A percentile compares a stretch with the other conserved stretches of the same genome.
These are phyloP conservation scores for Galaxea fascicularis DNA, from an alignment of 92 coral and sea anemone species.

Conservation along the genomic window DNA sequence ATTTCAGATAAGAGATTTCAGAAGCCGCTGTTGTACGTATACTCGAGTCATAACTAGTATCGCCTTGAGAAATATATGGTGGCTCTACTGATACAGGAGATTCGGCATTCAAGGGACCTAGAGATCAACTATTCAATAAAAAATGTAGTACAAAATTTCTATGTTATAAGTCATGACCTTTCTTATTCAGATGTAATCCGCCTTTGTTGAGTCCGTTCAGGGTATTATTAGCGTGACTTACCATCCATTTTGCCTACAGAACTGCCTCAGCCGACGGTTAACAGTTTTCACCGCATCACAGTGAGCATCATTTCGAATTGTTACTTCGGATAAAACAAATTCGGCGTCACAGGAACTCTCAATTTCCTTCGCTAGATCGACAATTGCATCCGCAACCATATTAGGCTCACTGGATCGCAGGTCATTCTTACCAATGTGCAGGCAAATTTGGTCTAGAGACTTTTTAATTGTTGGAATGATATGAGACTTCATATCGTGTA, in stretches of 20 bases:
- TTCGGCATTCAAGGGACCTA: constrained; percentile 29
- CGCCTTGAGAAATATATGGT: no score
- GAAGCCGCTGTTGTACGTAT: constrained; percentile 31
- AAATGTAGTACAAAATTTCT: constrained; percentile 30
- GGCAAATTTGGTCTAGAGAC: constrained; percentile 39
- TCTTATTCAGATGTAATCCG: constrained; percentile 36
- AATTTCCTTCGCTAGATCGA: constrained; percentile 25
- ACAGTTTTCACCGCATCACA: constrained; percentile 43
- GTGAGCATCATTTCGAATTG: constrained; percentile 47
- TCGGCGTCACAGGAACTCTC: constrained; percentile 36
- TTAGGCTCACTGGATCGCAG: constrained; percentile 29
- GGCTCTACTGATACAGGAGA: background rate
- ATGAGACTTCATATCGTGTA: no score
- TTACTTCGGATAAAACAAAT: constrained; percentile 45
- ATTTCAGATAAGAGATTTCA: constrained; percentile 7
- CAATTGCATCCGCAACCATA: constrained; percentile 30
- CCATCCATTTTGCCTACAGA: no score
- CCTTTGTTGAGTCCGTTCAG: no score
- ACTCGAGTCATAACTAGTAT: constrained; percentile 6
- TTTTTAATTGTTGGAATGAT: constrained; percentile 48
- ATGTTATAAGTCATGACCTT: constrained; percentile 36
- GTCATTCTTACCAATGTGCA: constrained; percentile 51
- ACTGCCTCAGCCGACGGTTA: constrained; percentile 45
- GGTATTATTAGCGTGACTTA: no score
- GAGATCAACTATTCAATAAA: constrained; percentile 35